Evolutionary conservation across 2,888 invertebrate genomes (phyloP), one percentile per base, ranked within the genome.

Genomic region (Spisula solida): DNA sequence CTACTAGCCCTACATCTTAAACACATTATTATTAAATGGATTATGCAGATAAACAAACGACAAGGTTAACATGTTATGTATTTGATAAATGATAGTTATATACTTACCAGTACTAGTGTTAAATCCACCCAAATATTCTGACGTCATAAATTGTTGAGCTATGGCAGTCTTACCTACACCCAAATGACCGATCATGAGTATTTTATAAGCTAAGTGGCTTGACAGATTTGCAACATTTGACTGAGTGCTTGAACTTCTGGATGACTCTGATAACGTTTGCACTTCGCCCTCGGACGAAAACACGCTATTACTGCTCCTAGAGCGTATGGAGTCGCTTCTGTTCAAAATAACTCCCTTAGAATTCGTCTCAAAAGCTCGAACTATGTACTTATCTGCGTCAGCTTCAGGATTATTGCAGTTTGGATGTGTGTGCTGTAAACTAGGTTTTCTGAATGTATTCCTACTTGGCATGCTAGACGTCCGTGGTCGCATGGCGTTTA

Each of bases 281-380:
- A 93, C 86, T 48, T 95, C 95, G 10, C 98, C 98, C 29, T 95
- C 95, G 1, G 96, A 98, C 6, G 96, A 96, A 56, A 98, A 98
- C 96, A 98, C 98, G 95, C 98, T 98, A 5, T 98, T 98, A 95
- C 98, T 98, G 92, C 98, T 97, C 60, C 98, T 97, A 91, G 98
- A 98, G 94, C 98, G 98, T 89, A 99, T 97, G 14, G 99, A 99
- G 97, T 99, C 99, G 0, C 99, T 99, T 81, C 99, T 97, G 97
- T 99, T 99, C 90, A 99, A 98, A 81, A 99, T 98, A 80, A 99
- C 98, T n/a, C 99, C 99, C 96, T 98, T 98, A 96, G 98, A 98
- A 48, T 99, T 99, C 95, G 99, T 99, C 95, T 98, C 98, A 97
- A 99, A 99, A 97, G 99, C 99, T 93, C 99, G 97, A 94, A 99